Base-by-base conservation (phyloP, 2,888 invertebrate genomes). In the Sphaerophoria taeniata region DNA sequence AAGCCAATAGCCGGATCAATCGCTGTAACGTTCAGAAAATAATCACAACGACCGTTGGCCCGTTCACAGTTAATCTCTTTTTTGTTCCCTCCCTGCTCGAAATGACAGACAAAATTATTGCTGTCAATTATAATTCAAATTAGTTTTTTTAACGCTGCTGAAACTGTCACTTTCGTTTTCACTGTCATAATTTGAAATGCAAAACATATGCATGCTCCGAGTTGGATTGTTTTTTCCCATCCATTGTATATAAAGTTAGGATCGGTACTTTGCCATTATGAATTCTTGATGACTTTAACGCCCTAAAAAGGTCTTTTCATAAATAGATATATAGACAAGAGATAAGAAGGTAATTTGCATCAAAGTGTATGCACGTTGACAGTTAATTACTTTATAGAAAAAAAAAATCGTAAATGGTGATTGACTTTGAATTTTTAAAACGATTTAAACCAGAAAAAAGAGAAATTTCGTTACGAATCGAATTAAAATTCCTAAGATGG, bases 161-260 rank as follows among this genome's bases (percentile, higher is more conserved):
- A 55, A 49, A 55, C 49, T 77, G 82, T 77, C 79, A 84, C 83
- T 84, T 84, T 84, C 83, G 55, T 71, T 84, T 84, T 84, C 67
- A 53, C 43, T 67, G 83, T 58, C 53, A 60, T 55, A 65, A 84
- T 71, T 71, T 75, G 33, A 79, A 84, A 84, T 80, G 79, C 84
- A 84, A 84, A 80, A 70, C 55, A 56, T 69, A n/a, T 47, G 45
- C 14, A 34, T 9, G 34, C 47, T 24, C 51, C 12, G n/a, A 31
- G 51, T 53, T 39, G 49, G 16, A 16, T 67, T 39, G 39, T 9
- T 43, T 43, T 67, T 67, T 51, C 43, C 0, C 39, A 9, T 51
- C 24, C 16, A 47, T 49, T 78, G 6, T 67, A 24, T 47, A 47
- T 71, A 65, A 74, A 55, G 34, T 56, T 55, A 55, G 47, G 43